Base-by-base conservation (phyloP, 2,888 invertebrate species). In the Diarsia brunnea region DNA sequence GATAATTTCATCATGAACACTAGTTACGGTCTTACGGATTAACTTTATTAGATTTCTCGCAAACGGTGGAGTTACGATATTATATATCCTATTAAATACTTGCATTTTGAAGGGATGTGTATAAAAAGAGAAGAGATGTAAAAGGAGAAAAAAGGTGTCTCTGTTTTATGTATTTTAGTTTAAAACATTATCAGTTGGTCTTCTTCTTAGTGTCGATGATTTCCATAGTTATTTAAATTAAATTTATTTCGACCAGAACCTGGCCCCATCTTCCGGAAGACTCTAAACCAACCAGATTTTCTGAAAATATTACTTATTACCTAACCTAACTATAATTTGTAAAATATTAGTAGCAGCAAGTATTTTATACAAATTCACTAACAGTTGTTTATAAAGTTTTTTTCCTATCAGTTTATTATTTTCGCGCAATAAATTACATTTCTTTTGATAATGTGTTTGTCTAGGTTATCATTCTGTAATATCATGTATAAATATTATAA, bases 41-140 rank as follows among this genome's bases (percentile, higher is more conserved):
- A 16, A 45, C 1, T 58, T 78, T 66, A 71, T 61, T 69, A 43
- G 43, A 65, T 75, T 68, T 71, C 61, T 43, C 60, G 66, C 12
- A 75, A 64, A 60, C 24, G 19, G 60, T 66, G 51, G 45, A 51
- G 21, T 69, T 64, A 78, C 31, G 65, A 79, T n/a, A n/a, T n/a
- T n/a, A n/a, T n/a, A n/a, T n/a, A n/a, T 75, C 58, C 38, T 24
- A 72, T 58, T 67, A 55, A 69, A 38, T 8, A 38, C 38, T 38
- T 4, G 38, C 38, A 38, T 38, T 38, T 8, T 38, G 38, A 38
- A 38, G 38, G 8, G 8, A 8, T 38, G 38, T 38, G 8, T 38
- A 38, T 38, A 38, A 38, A 38, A 38, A 38, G 38, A 38, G 38
- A 38, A 38, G 7, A 8, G 38, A 38, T 38, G 7, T 8, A 7